A percentile compares a stretch with the other conserved stretches of the same genome.
Conservation (phyloP, 1,140 invertebrate species). For the Armadillidium nasatum region DNA sequence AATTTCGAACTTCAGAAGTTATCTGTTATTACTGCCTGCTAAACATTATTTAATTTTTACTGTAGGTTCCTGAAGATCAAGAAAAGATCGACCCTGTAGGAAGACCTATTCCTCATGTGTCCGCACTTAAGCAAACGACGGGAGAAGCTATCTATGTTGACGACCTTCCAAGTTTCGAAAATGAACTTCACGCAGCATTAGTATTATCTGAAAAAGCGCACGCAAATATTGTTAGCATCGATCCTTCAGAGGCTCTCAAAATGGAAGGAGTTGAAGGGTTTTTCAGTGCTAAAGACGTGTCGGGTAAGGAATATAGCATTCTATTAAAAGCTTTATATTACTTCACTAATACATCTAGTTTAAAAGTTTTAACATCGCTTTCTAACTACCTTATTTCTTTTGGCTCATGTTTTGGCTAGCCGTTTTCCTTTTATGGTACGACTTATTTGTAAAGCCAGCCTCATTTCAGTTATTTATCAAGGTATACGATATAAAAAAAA, state of each 20-base stretch:
- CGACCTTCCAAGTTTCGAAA: constrained; percentile 20
- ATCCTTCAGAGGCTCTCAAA: constrained; percentile 50
- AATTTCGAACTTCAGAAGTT: too few relatives aligned
- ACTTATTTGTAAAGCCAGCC: too few relatives aligned
- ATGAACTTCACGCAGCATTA: constrained; percentile 23
- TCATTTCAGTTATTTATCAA: too few relatives aligned
- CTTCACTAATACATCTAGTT: too few relatives aligned
- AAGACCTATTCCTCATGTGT: constrained; percentile 57
- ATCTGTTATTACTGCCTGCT: too few relatives aligned
- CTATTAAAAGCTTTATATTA: too few relatives aligned
- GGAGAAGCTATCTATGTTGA: constrained; percentile 28
- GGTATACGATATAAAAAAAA: too few relatives aligned
- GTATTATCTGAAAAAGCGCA: constrained; percentile 47
- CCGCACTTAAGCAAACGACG: neutral
- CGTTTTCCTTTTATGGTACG: too few relatives aligned
- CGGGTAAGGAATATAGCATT: constrained; percentile 50
- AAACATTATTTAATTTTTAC: too few relatives aligned
- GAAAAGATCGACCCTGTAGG: constrained; percentile 70
- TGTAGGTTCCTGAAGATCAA: constrained; percentile 58
- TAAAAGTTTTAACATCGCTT: too few relatives aligned
- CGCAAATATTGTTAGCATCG: constrained; percentile 69
- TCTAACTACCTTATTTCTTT: too few relatives aligned
- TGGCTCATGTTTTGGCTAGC: too few relatives aligned
- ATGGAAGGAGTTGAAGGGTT: constrained; percentile 68
- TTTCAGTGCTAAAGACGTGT: constrained; percentile 61